A percentile compares a stretch with the other conserved stretches of the same genome.
phyloP scores from a whole-genome alignment of 2,888 invertebrate species.

The Chironomus riparius region DNA sequence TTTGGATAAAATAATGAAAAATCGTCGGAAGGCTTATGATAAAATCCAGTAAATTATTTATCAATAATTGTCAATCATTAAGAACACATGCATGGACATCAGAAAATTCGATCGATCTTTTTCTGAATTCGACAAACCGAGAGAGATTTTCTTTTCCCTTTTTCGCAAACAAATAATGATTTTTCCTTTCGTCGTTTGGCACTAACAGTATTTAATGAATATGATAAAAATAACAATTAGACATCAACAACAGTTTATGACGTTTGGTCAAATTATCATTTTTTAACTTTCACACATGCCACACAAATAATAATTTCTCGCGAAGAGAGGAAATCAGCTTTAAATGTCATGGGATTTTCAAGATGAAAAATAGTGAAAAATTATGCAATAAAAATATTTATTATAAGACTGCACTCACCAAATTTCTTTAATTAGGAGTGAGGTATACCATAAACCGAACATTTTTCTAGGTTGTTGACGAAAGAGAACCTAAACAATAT shows the following conservation, averaged over 20 bases:
- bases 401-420: slow-evolving; percentile 15
- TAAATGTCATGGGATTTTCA: neutral
- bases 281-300: neutral
- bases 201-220: neutral
- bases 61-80: neutral
- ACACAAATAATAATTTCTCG: neutral
- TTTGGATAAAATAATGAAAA: neutral
- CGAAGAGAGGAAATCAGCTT: neutral
- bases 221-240: neutral
- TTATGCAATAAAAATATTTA: neutral
- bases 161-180: too few species aligned
- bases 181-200: too few species aligned
- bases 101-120: too few species aligned
- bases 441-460: slow-evolving; percentile 18
- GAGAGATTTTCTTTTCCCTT: too few species aligned
- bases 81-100: neutral
- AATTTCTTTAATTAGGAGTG: slow-evolving; percentile 3
- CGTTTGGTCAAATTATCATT: neutral
- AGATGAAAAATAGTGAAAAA: neutral
- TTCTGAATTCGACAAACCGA: too few species aligned
- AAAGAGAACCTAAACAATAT: neutral
- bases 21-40: neutral
- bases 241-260: neutral
- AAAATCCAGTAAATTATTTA: neutral
- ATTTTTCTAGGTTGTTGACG: neutral